phyloP scores from a whole-genome alignment of 2,888 invertebrate species.

The Xanthorhoe spadicearia region DNA sequence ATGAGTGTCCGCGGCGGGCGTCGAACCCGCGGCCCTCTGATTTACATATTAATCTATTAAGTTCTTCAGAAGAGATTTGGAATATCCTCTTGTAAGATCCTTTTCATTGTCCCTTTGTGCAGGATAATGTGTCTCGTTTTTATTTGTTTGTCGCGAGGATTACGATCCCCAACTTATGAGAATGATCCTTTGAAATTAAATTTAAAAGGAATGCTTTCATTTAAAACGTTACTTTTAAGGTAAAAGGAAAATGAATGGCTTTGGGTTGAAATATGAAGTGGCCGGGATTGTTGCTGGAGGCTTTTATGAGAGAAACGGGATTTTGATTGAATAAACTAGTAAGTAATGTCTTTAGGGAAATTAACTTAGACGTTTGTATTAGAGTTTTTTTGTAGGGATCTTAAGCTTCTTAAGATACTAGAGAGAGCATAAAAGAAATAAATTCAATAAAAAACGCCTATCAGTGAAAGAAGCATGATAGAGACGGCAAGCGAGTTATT shows the following conservation, averaged over 20 bases:
- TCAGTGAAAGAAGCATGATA: no score
- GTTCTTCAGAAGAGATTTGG: conserved; percentile 26
- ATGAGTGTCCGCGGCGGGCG: conserved; percentile 25
- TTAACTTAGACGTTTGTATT: background rate
- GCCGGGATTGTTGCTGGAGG: background rate
- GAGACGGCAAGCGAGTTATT: no score
- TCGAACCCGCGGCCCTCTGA: conserved; percentile 29
- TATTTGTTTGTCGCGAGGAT: conserved; percentile 30
- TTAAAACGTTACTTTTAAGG: conserved; percentile 11
- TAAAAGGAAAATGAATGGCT: conserved; percentile 11
- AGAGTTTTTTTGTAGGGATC: background rate
- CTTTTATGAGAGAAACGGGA: background rate
- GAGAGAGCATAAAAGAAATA: no score
- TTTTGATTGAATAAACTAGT: background rate
- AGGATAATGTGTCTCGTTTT: conserved; percentile 31
- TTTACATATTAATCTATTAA: conserved; percentile 38
- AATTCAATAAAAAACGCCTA: no score
- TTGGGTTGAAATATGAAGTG: conserved; percentile 8
- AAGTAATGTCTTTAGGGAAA: background rate
- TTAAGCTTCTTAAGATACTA: no score
- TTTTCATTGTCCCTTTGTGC: conserved; percentile 28
- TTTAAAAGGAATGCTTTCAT: conserved; percentile 15
- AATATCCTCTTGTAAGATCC: conserved; percentile 22
- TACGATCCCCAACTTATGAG: conserved; percentile 19
- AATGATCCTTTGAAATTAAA: conserved; percentile 23